Percentiles rank a stretch among this genome's conserved stretches.
Evolutionary conservation across 2,888 invertebrate genomes (phyloP).

Genomic region (Dexiosoma caninum): DNA sequence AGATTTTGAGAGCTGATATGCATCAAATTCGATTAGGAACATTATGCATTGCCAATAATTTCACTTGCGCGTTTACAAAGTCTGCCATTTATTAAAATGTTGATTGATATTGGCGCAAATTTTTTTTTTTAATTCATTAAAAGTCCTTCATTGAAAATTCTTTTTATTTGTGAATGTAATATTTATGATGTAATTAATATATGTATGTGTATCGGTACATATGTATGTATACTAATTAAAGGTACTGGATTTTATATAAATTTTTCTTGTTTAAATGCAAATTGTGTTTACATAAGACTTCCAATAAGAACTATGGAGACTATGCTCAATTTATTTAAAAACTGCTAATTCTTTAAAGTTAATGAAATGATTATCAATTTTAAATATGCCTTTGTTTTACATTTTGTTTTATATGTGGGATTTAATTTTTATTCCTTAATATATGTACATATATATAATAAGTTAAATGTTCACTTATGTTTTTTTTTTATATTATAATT

Average conservation of each 20-base stretch:
- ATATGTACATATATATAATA: background rate
- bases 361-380: slow-evolving; percentile 56
- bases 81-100: too few species aligned
- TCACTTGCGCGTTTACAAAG: too few species aligned
- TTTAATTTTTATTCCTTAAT: slow-evolving; percentile 32
- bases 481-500: slow-evolving; percentile 68
- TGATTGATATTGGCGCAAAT: too few species aligned
- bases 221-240: slow-evolving; percentile 59
- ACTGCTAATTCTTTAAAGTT: slow-evolving; percentile 42
- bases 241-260: slow-evolving; percentile 63
- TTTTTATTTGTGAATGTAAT: background rate
- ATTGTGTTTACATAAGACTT: slow-evolving; percentile 30
- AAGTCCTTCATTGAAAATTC: background rate
- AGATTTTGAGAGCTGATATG: too few species aligned
- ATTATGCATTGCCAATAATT: too few species aligned
- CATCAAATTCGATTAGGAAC: too few species aligned
- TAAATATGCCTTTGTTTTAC: slow-evolving; percentile 45
- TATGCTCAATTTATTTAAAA: slow-evolving; percentile 40
- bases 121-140: background rate
- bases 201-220: too few species aligned
- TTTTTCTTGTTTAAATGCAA: slow-evolving; percentile 48
- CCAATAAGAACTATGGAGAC: slow-evolving; percentile 29
- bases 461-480: slow-evolving; percentile 26
- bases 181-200: background rate
- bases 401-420: slow-evolving; percentile 37